Evolutionary conservation across 1,140 invertebrate species (phyloP), one percentile per base, ranked within the genome.

Genomic region (Magallana gigas): DNA sequence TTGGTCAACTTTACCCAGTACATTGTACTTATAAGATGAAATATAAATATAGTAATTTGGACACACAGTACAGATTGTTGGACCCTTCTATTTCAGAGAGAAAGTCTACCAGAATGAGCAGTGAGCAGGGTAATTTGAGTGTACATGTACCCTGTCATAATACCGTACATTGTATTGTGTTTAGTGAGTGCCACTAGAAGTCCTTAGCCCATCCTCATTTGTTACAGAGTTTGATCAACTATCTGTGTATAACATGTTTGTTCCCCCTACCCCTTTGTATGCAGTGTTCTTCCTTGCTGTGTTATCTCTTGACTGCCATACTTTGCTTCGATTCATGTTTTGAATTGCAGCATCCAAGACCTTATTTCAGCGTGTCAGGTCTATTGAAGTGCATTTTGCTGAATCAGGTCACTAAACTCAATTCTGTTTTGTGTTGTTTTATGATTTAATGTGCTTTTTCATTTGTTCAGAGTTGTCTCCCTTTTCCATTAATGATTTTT

Each of bases 61-160:
- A 5, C 5, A 48, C 36, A 48, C 36, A 48, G 36, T 48, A 48
- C 36, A 48, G 36, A 48, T 4, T 48, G 36, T 48, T 48, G 5
- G 36, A 48, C 36, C 11, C 7, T 57, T 57, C 18, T 23, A 23
- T 82, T 82, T 82, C 80, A 82, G 48, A 82, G 12, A 82, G 48
- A 29, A 82, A 57, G 57, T 57, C 80, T 0, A 82, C 68, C 36
- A 71, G 68, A 23, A 18, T 71, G 23, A 71, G 68, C 68, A 71
- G 68, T 29, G 68, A 71, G 12, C 68, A 71, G 68, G 68, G 68
- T 71, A 71, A 71, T 62, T 62, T 62, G 60, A 62, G 60, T 62
- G 14, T 62, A 62, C 18, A 62, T 16, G 18, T 62, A 16, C 18
- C 36, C 36, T 48, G 36, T 48, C 36, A 48, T 48, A 48, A 48